These are phyloP conservation scores for Chrysocyon brachyurus DNA, from an alignment of 2,797 vertebrate species.

Conservation along the genomic window DNA sequence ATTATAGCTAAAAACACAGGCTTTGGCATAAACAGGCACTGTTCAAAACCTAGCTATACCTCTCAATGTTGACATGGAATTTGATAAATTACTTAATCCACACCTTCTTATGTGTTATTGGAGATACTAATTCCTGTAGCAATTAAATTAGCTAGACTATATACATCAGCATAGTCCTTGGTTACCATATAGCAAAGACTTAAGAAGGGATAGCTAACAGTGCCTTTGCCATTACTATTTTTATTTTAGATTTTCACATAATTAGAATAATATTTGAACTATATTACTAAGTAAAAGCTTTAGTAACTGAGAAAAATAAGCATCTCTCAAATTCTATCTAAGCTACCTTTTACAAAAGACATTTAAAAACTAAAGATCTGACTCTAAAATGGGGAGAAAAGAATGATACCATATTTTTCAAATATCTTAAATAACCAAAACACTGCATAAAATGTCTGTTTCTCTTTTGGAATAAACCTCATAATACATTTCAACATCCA, in stretches of 20 bases:
- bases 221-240: background rate
- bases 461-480: background rate
- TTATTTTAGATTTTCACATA: constrained; percentile 1
- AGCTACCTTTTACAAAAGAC: background rate
- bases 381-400: background rate
- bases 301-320: background rate
- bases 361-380: background rate
- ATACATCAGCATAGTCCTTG: background rate
- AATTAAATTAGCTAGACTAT: background rate
- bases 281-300: background rate
- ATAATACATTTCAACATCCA: background rate
- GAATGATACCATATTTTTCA: background rate
- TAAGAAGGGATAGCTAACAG: background rate
- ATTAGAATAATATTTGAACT: background rate
- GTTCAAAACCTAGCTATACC: background rate
- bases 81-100: background rate
- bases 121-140: background rate
- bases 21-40: background rate
- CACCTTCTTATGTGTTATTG: background rate
- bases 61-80: background rate
- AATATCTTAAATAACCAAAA: background rate
- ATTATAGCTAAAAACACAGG: background rate
- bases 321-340: background rate
- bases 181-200: background rate
- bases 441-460: background rate